Percentiles rank a stretch among this genome's conserved stretches.
Evolutionary conservation across 2,888 invertebrate species (phyloP).

Genomic region (Apeira syringaria): DNA sequence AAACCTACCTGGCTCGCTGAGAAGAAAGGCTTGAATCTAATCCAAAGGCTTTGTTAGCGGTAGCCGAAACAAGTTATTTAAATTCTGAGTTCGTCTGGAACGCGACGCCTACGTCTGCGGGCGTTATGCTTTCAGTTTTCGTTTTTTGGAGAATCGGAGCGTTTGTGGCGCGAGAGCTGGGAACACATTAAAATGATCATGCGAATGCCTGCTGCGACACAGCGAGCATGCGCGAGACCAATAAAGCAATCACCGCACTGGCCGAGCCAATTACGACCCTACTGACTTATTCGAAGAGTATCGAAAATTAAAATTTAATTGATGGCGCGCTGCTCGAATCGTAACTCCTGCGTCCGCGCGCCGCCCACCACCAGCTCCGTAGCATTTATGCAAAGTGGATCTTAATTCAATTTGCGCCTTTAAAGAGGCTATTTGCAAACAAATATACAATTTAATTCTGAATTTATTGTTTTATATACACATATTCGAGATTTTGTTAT

Average conservation of each 20-base stretch:
- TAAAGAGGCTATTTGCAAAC: slow-evolving; percentile 43
- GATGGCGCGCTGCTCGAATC: slow-evolving; percentile 55
- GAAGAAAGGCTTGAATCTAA: slow-evolving; percentile 53
- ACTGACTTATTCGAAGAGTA: slow-evolving; percentile 64
- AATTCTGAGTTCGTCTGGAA: slow-evolving; percentile 60
- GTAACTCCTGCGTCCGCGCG: slow-evolving; percentile 41
- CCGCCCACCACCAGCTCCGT: slow-evolving; percentile 41
- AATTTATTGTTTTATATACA: slow-evolving; percentile 17
- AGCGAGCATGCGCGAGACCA: slow-evolving; percentile 39
- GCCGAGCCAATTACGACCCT: slow-evolving; percentile 67
- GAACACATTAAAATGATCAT: slow-evolving; percentile 53
- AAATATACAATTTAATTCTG: slow-evolving; percentile 32
- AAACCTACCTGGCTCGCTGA: slow-evolving; percentile 30
- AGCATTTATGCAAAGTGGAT: slow-evolving; percentile 72
- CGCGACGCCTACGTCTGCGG: slow-evolving; percentile 54
- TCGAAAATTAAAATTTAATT: slow-evolving; percentile 79
- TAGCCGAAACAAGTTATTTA: slow-evolving; percentile 78
- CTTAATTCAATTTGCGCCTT: slow-evolving; percentile 72
- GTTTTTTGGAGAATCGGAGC: slow-evolving; percentile 36
- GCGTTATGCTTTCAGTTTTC: slow-evolving; percentile 34
- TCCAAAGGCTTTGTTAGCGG: slow-evolving; percentile 68
- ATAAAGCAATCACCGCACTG: slow-evolving; percentile 77
- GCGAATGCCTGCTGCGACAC: slow-evolving; percentile 52
- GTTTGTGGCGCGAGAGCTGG: slow-evolving; percentile 19
- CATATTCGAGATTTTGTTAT: neutral